Evolutionary conservation across 2,888 invertebrate species (phyloP), one percentile per base, ranked within the genome.

Genomic region (Eudasyphora cyanicolor): DNA sequence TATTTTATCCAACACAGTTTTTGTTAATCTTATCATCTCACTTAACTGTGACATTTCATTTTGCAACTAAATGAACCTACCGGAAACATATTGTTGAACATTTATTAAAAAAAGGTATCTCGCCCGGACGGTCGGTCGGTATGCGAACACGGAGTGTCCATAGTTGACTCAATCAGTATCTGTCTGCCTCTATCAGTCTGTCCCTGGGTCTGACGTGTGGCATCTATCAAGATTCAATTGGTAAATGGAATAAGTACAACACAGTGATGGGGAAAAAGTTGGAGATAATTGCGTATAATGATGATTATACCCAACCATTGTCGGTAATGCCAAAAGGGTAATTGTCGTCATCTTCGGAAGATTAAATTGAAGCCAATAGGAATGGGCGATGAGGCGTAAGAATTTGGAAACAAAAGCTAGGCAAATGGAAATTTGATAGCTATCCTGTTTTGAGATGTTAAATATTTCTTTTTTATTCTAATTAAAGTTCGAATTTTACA

Each of bases 91-190:
- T 60, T 57, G 76, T 79, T 64, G 29, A 71, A 8, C 49, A 76
- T 79, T 79, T 79, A 82, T 79, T 82, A 76, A 64, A 51, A 51
- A 73, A 82, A 70, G 62, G 51, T 74, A 60, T n/a, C n/a, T n/a
- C n/a, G n/a, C n/a, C n/a, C n/a, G n/a, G n/a, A n/a, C n/a, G n/a
- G n/a, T n/a, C n/a, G n/a, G n/a, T n/a, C 69, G 24, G 17, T 57
- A 64, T 54, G 21, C 19, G 62, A n/a, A n/a, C n/a, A n/a, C n/a
- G n/a, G n/a, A 10, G 17, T 62, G 49, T 75, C 64, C 71, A 69
- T 32, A 60, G 32, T 29, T 5, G 14, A 60, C n/a, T 60, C 60
- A n/a, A n/a, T n/a, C n/a, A n/a, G n/a, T n/a, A n/a, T 17, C 69
- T 74, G 60, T 78, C 78, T 57, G 42, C 8, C 27, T 69, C 57